Evolutionary conservation across 2,797 vertebrate genomes (phyloP).

Genomic region (Ctenochaetus hawaiiensis): DNA sequence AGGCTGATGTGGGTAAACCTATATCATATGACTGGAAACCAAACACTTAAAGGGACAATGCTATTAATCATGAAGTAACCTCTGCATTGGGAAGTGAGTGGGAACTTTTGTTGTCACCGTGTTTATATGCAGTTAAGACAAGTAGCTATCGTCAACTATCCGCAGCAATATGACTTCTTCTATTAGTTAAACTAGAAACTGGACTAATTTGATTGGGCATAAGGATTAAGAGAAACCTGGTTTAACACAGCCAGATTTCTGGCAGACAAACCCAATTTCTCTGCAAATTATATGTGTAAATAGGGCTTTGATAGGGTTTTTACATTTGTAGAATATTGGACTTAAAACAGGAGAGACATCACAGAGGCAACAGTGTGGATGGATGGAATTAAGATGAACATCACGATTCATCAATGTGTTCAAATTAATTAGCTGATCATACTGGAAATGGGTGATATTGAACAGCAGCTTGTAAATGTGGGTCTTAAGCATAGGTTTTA

Average conservation of each 20-base stretch:
- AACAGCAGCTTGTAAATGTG: neutral
- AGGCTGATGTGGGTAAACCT: slow-evolving; percentile 15
- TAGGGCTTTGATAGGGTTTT: neutral
- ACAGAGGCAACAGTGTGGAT: neutral
- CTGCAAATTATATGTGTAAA: neutral
- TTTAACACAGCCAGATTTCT: neutral
- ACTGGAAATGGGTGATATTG: neutral
- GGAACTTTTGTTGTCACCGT: neutral
- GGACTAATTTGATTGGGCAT: neutral
- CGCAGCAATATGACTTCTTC: neutral
- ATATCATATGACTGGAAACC: neutral
- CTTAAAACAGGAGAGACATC: neutral
- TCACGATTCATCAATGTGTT: neutral
- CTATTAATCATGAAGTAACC: too few species aligned
- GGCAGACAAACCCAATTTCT: neutral
- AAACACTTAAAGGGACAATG: neutral
- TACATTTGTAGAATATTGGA: neutral
- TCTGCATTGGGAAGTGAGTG: too few species aligned
- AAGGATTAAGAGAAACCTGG: neutral
- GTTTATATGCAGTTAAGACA: neutral
- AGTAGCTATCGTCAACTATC: neutral
- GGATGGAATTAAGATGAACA: neutral
- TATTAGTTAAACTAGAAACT: neutral
- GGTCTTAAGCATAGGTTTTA: neutral
- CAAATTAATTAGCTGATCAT: neutral